Percentiles rank a stretch among this genome's conserved stretches.
phyloP scores from a whole-genome alignment of 2,888 invertebrate genomes.

The Amphipoea oculea region DNA sequence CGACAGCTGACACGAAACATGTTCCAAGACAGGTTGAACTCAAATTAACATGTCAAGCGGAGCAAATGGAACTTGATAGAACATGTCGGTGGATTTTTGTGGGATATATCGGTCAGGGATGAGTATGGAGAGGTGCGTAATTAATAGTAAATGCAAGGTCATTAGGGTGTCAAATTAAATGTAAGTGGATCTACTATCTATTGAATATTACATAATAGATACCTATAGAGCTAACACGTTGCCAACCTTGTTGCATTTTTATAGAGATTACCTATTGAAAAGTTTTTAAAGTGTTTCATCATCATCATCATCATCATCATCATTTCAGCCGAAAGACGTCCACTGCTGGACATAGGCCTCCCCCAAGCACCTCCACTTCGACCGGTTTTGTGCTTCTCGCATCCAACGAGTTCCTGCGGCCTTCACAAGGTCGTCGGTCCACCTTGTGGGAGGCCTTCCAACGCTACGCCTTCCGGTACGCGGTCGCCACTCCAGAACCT shows the following conservation, averaged over 20 bases:
- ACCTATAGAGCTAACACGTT: not conserved
- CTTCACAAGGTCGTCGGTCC: no score
- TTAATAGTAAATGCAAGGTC: not conserved
- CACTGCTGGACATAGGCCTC: no score
- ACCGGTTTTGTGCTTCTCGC: no score
- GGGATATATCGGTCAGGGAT: conserved; percentile 56
- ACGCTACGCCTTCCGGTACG: no score
- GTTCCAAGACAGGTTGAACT: conserved; percentile 48
- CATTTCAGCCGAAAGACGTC: no score
- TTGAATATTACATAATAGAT: not conserved
- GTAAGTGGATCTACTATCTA: not conserved
- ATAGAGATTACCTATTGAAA: rapidly evolving
- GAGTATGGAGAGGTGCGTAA: not conserved
- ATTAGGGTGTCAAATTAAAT: conserved; percentile 23
- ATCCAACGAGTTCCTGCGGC: no score
- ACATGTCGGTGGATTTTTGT: not conserved
- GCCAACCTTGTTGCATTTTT: not conserved
- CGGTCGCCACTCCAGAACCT: no score
- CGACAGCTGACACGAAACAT: conserved; percentile 41
- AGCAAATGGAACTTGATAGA: conserved; percentile 22
- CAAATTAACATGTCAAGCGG: conserved; percentile 58
- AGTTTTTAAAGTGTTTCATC: no score
- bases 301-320: no score
- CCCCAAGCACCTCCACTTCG: no score
- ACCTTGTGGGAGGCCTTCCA: no score